phyloP scores from a whole-genome alignment of 2,888 invertebrate species.

The Plebejus melissa region DNA sequence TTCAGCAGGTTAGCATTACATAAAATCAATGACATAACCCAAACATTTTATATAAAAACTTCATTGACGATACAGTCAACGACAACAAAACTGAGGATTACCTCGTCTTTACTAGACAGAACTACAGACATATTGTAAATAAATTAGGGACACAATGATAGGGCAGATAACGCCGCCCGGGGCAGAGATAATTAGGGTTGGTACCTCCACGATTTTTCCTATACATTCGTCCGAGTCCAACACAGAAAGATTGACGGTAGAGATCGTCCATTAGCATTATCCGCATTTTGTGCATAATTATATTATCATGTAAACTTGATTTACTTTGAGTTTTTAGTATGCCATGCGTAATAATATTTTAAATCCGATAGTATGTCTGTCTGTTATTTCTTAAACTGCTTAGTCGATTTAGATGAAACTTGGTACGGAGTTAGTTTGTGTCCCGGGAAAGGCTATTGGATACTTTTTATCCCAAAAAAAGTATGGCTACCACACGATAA shows the following conservation, averaged over 20 bases:
- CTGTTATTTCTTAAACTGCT: too few relatives aligned
- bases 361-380: too few relatives aligned
- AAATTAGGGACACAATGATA: not conserved
- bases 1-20: not conserved
- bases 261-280: not conserved
- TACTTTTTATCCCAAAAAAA: too few relatives aligned
- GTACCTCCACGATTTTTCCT: not conserved
- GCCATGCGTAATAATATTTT: too few relatives aligned
- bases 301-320: too few relatives aligned
- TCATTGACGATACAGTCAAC: not conserved
- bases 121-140: not conserved
- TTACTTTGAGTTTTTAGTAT: too few relatives aligned
- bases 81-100: not conserved
- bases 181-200: not conserved
- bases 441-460: too few relatives aligned
- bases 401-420: too few relatives aligned
- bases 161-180: not conserved
- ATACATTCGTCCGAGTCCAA: not conserved
- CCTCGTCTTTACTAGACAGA: not conserved
- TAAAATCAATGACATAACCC: not conserved
- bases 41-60: conserved; percentile 2
- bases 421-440: too few relatives aligned
- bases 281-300: too few relatives aligned
- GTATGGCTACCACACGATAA: too few relatives aligned
- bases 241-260: not conserved